Percentiles rank a stretch among this genome's conserved stretches.
Conservation (phyloP, 2,888 invertebrate species). For the Odontocolon sp. region DNA sequence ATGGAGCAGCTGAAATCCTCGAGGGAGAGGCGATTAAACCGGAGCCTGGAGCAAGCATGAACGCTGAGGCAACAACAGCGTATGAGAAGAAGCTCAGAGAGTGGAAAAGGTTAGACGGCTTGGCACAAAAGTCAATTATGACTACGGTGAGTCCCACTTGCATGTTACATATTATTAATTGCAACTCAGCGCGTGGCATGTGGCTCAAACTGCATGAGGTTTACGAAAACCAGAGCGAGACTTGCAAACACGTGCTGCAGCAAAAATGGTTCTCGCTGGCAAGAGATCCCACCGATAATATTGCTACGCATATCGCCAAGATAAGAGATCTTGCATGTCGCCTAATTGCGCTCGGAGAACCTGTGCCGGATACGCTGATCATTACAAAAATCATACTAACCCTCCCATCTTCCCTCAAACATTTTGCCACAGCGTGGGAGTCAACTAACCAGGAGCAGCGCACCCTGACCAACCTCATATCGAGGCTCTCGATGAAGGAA, state of each 20-base stretch:
- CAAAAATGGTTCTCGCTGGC: slow-evolving; percentile 57
- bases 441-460: slow-evolving; percentile 27
- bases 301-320: slow-evolving; percentile 62
- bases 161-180: slow-evolving; percentile 66
- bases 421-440: slow-evolving; percentile 63
- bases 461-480: slow-evolving; percentile 38
- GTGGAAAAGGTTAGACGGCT: slow-evolving; percentile 57
- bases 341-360: slow-evolving; percentile 52
- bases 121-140: slow-evolving; percentile 60
- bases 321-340: slow-evolving; percentile 60
- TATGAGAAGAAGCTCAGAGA: slow-evolving; percentile 29
- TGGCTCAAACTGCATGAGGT: slow-evolving; percentile 66
- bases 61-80: background rate
- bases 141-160: slow-evolving; percentile 45
- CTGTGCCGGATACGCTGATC: slow-evolving; percentile 50
- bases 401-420: slow-evolving; percentile 42
- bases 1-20: slow-evolving; percentile 22
- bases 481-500: slow-evolving; percentile 37
- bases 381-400: slow-evolving; percentile 65
- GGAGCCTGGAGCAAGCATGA: background rate
- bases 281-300: slow-evolving; percentile 57
- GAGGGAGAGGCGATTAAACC: slow-evolving; percentile 25
- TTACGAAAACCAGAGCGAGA: slow-evolving; percentile 67
- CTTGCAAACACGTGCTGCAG: slow-evolving; percentile 62
- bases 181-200: slow-evolving; percentile 65